These are phyloP conservation scores for Tichodroma muraria DNA, from an alignment of 2,113 vertebrate genomes.

Conservation along the genomic window DNA sequence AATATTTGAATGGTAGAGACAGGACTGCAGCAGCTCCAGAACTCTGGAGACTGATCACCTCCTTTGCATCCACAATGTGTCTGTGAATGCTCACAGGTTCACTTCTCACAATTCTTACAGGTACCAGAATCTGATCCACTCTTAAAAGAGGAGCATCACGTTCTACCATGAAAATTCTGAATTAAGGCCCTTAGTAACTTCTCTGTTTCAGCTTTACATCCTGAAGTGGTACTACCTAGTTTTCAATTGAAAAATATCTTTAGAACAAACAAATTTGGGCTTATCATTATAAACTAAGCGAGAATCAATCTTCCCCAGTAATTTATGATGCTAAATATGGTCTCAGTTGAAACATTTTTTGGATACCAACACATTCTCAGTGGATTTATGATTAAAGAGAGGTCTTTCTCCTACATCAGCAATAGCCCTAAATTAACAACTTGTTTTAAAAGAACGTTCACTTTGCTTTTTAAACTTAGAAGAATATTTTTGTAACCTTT, in stretches of 20 bases:
- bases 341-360: constrained; percentile 24
- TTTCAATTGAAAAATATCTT: neutral
- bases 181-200: neutral
- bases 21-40: neutral
- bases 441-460: constrained; percentile 29
- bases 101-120: neutral
- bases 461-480: constrained; percentile 38
- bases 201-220: neutral
- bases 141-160: neutral
- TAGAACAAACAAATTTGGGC: constrained; percentile 5
- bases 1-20: neutral
- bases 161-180: neutral
- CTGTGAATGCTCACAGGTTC: neutral
- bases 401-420: neutral
- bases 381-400: constrained; percentile 30
- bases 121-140: neutral
- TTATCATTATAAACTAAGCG: neutral
- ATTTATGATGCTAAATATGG: neutral
- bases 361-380: constrained; percentile 20
- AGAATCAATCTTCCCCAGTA: neutral
- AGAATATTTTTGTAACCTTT: constrained; percentile 49
- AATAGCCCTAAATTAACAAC: constrained; percentile 35
- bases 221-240: neutral
- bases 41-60: neutral
- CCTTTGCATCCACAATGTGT: neutral